Conservation (phyloP, 2,797 vertebrate genomes). For the Protosalanx chinensis region DNA sequence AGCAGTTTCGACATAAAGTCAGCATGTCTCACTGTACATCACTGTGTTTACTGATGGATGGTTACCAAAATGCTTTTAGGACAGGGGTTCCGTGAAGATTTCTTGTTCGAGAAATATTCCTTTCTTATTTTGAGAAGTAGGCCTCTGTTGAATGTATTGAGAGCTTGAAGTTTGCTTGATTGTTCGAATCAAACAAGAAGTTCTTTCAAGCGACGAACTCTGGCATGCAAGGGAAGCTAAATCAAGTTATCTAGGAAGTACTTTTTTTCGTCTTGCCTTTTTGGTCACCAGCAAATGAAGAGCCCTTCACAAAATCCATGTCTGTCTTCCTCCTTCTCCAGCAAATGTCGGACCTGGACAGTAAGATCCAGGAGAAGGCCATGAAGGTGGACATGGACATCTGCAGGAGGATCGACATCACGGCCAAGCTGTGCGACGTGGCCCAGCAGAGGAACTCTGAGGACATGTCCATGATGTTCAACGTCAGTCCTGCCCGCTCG, state of each 20-base stretch:
- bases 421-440: slow-evolving; percentile 96
- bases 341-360: slow-evolving; percentile 98
- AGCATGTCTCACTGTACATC: slow-evolving; percentile 1
- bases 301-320: neutral
- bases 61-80: slow-evolving; percentile 1
- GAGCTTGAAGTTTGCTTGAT: neutral
- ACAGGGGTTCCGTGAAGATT: neutral
- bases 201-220: neutral
- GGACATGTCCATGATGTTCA: slow-evolving; percentile 98
- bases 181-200: too few relatives aligned
- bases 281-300: neutral
- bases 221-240: neutral
- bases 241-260: neutral
- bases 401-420: slow-evolving; percentile 98
- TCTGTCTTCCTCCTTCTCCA: slow-evolving; percentile 62
- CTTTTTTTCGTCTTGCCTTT: neutral
- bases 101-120: neutral
- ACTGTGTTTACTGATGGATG: neutral
- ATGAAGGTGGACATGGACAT: slow-evolving; percentile 99
- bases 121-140: neutral
- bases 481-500: slow-evolving; percentile 76
- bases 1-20: neutral
- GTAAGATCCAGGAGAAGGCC: slow-evolving; percentile 98
- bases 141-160: neutral
- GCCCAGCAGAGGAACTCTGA: slow-evolving; percentile 98